phyloP scores from a whole-genome alignment of 2,113 vertebrate species.

The Dicerorhinus sumatrensis region DNA sequence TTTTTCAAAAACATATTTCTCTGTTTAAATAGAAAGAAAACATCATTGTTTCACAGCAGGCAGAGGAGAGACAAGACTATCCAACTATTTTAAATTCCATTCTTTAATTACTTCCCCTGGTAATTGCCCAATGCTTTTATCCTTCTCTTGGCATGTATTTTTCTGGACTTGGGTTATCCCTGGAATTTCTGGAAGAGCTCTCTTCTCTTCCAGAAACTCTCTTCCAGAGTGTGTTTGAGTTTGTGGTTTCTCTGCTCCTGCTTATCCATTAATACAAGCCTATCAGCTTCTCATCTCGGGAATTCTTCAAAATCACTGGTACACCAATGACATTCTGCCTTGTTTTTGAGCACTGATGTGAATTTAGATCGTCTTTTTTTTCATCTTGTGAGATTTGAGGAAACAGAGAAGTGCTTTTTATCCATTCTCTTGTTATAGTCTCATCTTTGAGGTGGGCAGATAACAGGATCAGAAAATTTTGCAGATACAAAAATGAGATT shows the following conservation, averaged over 20 bases:
- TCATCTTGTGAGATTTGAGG: background rate
- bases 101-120: conserved; percentile 37
- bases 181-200: background rate
- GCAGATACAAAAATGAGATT: background rate
- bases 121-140: background rate
- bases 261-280: background rate
- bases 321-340: background rate
- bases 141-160: background rate
- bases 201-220: background rate
- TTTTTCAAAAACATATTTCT: background rate
- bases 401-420: background rate
- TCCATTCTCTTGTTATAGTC: background rate
- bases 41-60: background rate
- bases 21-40: background rate
- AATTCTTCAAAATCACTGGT: background rate
- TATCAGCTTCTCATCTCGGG: background rate
- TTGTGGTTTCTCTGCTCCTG: background rate
- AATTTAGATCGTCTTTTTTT: background rate
- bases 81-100: background rate
- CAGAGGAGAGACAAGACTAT: background rate
- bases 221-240: background rate
- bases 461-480: background rate
- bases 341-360: background rate
- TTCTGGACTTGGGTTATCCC: background rate
- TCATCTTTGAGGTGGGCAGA: background rate